Base-by-base conservation (phyloP, 1,140 invertebrate species). In the Myzus persicae region DNA sequence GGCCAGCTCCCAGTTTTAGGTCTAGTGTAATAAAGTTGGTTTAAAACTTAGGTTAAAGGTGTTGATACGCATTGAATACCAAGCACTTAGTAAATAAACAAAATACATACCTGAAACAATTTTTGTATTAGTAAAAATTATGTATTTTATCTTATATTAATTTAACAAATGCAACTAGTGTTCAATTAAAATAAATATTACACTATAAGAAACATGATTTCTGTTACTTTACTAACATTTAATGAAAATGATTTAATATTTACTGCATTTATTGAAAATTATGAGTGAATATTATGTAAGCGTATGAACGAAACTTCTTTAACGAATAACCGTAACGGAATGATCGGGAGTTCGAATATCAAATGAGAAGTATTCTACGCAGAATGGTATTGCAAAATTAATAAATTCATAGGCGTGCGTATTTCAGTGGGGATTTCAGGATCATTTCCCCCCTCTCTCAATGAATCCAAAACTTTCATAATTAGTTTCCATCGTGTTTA, bases 401-500 rank as follows among this genome's bases (percentile, higher is more conserved):
- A 76, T 76, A 76, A 76, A 76, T n/a, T 76, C 31, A 76, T 11
- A 76, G n/a, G 4, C 31, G 59, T n/a, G 31, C 59, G 59, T n/a
- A n/a, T 76, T 76, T 76, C 36, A 76, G 59, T n/a, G 59, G 59
- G 59, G n/a, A n/a, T 76, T 76, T n/a, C 59, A 76, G 59, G 59
- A 76, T n/a, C 31, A n/a, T 76, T n/a, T 36, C 9, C 9, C 59
- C 59, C 59, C 59, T n/a, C n/a, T n/a, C 54, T 36, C 59, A 11
- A n/a, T 2, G 4, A 76, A 76, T n/a, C 59, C 14, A 76, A 76
- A 76, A 76, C 59, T 20, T 76, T 76, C n/a, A 76, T 76, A n/a
- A 76, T 36, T 76, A 6, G 4, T n/a, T 76, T 76, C 36, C 31
- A 36, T 67, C 14, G 31, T 67, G 31, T 67, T n/a, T n/a, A n/a